phyloP scores from a whole-genome alignment of 2,888 invertebrate species.

The Agonopterix subpropinquella region DNA sequence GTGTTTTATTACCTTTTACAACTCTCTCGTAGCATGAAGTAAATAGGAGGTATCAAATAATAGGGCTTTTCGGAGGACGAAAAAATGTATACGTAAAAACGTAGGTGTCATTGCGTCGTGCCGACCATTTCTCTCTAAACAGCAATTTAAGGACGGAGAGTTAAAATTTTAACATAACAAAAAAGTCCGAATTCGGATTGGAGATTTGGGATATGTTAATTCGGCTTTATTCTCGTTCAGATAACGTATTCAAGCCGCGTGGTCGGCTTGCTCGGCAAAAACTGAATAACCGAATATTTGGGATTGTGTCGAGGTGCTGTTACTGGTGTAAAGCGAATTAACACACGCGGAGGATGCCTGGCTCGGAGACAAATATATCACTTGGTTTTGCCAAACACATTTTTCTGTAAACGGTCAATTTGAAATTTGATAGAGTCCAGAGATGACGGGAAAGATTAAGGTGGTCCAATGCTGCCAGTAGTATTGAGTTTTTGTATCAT shows the following conservation, averaged over 20 bases:
- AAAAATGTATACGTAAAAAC: conserved; percentile 40
- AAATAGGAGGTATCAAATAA: conserved; percentile 59
- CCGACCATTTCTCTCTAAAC: conserved; percentile 35
- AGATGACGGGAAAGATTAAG: background rate
- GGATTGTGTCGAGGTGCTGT: conserved; percentile 54
- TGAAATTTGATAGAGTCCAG: conserved; percentile 6
- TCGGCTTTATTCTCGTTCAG: conserved; percentile 44
- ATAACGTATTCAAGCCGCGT: conserved; percentile 52
- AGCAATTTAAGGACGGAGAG: conserved; percentile 51
- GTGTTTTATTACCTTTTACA: conserved; percentile 71
- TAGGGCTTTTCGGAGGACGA: conserved; percentile 37
- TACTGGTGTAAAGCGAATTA: conserved; percentile 56
- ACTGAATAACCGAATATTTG: conserved; percentile 54
- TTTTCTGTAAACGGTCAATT: conserved; percentile 3
- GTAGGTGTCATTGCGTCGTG: conserved; percentile 63
- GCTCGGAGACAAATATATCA: conserved; percentile 32
- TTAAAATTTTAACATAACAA: conserved; percentile 55
- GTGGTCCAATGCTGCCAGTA: background rate
- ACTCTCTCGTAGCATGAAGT: conserved; percentile 55
- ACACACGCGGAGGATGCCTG: conserved; percentile 24
- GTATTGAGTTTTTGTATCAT: no score
- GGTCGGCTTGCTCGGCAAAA: conserved; percentile 45
- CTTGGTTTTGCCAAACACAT: conserved; percentile 23
- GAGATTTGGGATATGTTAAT: conserved; percentile 60
- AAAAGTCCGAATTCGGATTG: conserved; percentile 42